These are phyloP conservation scores for Pyrgilauda ruficollis DNA, from an alignment of 2,113 vertebrate genomes.

Conservation along the genomic window DNA sequence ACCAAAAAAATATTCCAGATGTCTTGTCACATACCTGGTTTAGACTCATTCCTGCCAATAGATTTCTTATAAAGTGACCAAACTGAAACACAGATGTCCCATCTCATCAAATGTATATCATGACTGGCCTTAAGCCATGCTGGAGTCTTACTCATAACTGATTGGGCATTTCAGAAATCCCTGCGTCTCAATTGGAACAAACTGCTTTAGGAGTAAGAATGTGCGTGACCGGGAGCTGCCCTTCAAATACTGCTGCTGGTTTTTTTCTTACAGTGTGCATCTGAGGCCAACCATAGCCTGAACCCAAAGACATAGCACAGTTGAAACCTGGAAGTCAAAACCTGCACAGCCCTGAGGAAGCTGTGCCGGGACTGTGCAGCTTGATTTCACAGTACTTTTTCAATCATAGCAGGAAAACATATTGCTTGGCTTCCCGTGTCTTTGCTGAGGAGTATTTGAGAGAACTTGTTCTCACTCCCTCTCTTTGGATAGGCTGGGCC, in stretches of 20 bases:
- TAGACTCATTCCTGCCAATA: constrained; percentile 2
- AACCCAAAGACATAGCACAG: neutral
- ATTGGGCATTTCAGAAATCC: constrained; percentile 38
- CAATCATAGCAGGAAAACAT: neutral
- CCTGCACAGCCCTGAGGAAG: neutral
- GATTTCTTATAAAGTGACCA: constrained; percentile 23
- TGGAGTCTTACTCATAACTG: neutral
- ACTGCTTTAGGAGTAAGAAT: neutral
- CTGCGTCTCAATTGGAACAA: neutral
- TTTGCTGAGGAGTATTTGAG: neutral
- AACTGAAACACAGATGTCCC: constrained; percentile 56
- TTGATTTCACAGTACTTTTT: neutral
- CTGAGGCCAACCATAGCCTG: neutral
- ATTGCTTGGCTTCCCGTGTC: neutral
- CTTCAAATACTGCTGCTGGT: neutral
- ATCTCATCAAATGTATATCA: constrained; percentile 41
- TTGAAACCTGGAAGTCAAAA: neutral
- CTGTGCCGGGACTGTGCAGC: neutral
- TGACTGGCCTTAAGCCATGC: constrained; percentile 6
- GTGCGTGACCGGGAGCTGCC: neutral
- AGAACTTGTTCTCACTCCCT: neutral
- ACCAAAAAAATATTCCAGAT: constrained; percentile 4
- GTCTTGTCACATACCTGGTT: neutral
- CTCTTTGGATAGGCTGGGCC: neutral
- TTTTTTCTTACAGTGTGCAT: neutral